Base-by-base conservation (phyloP, 2,113 vertebrate species). In the Hyla sarda region DNA sequence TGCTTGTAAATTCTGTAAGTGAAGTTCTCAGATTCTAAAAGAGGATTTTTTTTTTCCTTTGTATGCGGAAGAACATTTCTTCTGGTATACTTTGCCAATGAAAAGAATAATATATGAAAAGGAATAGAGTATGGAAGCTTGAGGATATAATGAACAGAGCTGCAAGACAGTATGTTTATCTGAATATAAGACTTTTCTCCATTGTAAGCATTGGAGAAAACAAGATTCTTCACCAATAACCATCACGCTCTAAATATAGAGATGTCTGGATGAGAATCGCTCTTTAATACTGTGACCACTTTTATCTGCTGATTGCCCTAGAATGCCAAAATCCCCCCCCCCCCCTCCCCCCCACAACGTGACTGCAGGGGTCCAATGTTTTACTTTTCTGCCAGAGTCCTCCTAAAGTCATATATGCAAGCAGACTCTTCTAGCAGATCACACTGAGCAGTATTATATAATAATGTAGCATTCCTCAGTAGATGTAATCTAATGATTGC, bases 61-160 rank as follows among this genome's bases (percentile, higher is more conserved):
- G 67, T 41, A 23, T 37, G 34, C 21, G 10, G 32, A 58, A 58
- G 52, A 79, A 37, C 50, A 78, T 52, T 78, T 78, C 19, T 54
- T 78, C 28, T 58, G 5, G 50, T 54, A 11, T 32, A 30, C 48
- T 58, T 58, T 79, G 76, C 21, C 76, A 58, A 56, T 58, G 25
- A 79, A 79, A 58, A 79, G 76, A 78, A 78, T 78, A 37, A 58
- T 56, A 78, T 37, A 78, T 78, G 76, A 79, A 79, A 58, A 58
- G 50, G 52, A 78, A 79, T 79, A 79, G 7, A 14, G 30, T 79
- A 79, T 58, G 30, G 76, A 56, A 79, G 50, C 76, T 79, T 58
- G 17, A 37, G 76, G 52, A 79, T 11, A 79, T 79, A 58, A 79
- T 79, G 76, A 79, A 79, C 52, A 79, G 56, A 56, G 52, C 76